A percentile compares a stretch with the other conserved stretches of the same genome.
These are phyloP conservation scores for Eupelmus urozonus DNA, from an alignment of 2,888 invertebrate species.

Conservation along the genomic window DNA sequence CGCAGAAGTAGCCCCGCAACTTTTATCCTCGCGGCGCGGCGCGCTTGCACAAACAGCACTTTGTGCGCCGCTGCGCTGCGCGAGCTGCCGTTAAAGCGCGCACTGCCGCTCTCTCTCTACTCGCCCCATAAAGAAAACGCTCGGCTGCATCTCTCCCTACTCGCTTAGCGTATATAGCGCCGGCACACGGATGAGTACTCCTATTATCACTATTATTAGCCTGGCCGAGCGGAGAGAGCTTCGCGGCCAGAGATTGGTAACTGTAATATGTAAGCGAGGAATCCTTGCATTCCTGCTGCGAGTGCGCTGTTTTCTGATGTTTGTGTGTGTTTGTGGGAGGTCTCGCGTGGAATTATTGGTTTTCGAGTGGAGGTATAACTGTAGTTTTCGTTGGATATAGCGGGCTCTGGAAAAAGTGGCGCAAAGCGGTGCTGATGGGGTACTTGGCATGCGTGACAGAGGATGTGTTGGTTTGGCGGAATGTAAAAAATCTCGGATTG, in stretches of 20 bases:
- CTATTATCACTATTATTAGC: slow-evolving; percentile 44
- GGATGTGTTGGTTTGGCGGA: no score
- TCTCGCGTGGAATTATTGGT: no score
- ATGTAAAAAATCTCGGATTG: no score
- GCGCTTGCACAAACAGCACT: not conserved
- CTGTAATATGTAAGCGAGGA: slow-evolving; percentile 1
- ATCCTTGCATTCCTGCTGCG: not conserved
- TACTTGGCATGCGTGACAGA: no score
- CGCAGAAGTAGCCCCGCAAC: no score
- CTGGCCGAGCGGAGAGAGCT: not conserved
- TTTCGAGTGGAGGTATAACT: no score
- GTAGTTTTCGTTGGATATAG: no score
- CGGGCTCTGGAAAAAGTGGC: no score
- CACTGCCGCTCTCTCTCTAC: not conserved
- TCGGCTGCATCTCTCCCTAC: not conserved
- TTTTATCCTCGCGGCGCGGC: not conserved
- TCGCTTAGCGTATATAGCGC: not conserved
- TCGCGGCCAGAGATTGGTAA: slow-evolving; percentile 11
- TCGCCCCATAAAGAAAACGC: slow-evolving; percentile 35
- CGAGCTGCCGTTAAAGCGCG: no score
- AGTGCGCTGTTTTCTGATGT: not conserved
- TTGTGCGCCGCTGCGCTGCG: no score
- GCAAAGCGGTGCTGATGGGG: no score
- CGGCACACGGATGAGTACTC: not conserved
- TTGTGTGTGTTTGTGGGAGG: no score